phyloP scores from a whole-genome alignment of 2,888 invertebrate genomes.

The Hemistola chrysoprasaria region DNA sequence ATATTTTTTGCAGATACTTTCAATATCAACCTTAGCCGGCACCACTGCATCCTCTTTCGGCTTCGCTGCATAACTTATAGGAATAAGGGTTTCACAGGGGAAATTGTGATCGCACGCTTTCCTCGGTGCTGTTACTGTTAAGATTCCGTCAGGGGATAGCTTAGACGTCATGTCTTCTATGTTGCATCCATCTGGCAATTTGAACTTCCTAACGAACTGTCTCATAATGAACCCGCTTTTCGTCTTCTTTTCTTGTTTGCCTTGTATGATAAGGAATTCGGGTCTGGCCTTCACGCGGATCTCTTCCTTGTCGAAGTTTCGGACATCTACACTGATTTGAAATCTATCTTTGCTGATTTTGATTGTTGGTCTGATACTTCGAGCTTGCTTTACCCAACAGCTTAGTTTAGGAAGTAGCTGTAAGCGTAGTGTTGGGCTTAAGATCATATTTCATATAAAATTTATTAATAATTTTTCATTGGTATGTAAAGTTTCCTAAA shows the following conservation, averaged over 20 bases:
- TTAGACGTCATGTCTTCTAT: conserved; percentile 47
- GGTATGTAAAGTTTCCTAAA: too few relatives aligned
- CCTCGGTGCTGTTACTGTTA: conserved; percentile 57
- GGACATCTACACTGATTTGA: conserved; percentile 57
- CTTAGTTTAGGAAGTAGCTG: conserved; percentile 27
- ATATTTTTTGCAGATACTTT: too few relatives aligned
- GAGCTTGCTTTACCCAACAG: conserved; percentile 36
- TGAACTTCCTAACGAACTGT: conserved; percentile 61
- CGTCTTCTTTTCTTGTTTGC: conserved; percentile 61
- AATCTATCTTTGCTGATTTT: conserved; percentile 47
- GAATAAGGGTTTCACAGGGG: conserved; percentile 17
- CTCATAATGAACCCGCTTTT: conserved; percentile 48
- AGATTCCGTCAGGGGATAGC: conserved; percentile 51
- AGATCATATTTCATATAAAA: too few relatives aligned
- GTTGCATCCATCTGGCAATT: conserved; percentile 57
- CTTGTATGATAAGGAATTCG: conserved; percentile 64
- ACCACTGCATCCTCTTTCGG: background rate
- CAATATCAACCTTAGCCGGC: background rate
- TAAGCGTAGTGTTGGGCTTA: too few relatives aligned
- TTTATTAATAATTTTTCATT: too few relatives aligned
- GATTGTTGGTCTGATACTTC: conserved; percentile 41
- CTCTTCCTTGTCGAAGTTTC: conserved; percentile 57
- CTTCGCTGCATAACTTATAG: background rate
- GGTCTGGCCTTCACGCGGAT: conserved; percentile 58
- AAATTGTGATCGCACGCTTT: conserved; percentile 19